Evolutionary conservation across 1,140 invertebrate genomes (phyloP), one percentile per base, ranked within the genome.

Genomic region (Drosophila persimilis): DNA sequence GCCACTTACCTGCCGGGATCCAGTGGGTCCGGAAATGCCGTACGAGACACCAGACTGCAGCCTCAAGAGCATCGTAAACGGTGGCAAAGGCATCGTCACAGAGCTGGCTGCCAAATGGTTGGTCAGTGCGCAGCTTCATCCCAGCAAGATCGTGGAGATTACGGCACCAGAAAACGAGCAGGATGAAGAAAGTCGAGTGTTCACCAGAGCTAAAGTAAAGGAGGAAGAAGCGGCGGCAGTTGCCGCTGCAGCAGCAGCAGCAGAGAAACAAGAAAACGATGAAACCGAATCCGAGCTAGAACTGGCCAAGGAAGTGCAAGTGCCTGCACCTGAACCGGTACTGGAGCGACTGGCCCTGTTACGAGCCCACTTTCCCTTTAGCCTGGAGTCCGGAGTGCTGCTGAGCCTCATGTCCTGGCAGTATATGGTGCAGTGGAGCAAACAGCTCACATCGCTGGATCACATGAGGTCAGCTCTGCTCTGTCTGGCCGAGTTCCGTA

Each of bases 401-500:
- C 91, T 98, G 39, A 94, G 95, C 9, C 97, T 98, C 91, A 95
- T 98, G 92, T 95, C 94, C 75, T 98, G 97, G 97, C 97, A 98
- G 90, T 97, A 96, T 92, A 94, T 96, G 60, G 93, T 96, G 66
- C 93, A 94, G 54, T 98, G 97, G 97, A 95, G 96, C 90, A 96
- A 95, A 91, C 94, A 95, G 74, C 94, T 95, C 61, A 93, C 95
- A 50, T 93, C 94, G 56, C 92, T 95, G n/a, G 91, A 93, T 2
- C 92, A 94, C 73, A 92, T 97, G 2, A 92, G 94, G 65, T 93
- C 94, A 9, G 94, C 95, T 0, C 76, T 97, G 2, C 91, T 91
- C 44, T 95, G 94, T 81, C 90, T 95, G 11, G 22, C 43, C 11
- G 58, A 69, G 63, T 93, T 88, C 54, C 92, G 69, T 61, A 73